phyloP scores from a whole-genome alignment of 2,888 invertebrate species.

The Eupelmus urozonus region DNA sequence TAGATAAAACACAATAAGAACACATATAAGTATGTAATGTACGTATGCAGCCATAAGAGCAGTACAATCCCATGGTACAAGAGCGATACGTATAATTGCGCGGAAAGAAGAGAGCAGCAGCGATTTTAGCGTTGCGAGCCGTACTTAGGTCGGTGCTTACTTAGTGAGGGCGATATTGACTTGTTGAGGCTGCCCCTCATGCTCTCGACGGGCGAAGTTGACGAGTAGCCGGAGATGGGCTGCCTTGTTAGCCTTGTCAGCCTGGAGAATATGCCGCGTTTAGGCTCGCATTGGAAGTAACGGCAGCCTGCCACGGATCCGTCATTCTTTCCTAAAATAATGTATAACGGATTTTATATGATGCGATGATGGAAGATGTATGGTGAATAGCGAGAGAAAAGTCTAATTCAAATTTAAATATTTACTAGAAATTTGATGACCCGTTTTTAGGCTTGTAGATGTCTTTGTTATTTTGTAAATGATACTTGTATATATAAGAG shows the following conservation, averaged over 20 bases:
- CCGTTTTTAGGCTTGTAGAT: too few relatives aligned
- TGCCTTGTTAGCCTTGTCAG: conserved; percentile 89
- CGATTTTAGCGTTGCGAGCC: conserved; percentile 41
- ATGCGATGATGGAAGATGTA: not conserved
- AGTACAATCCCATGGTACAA: not conserved
- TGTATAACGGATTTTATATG: not conserved
- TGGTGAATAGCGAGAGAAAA: not conserved
- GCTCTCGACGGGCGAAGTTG: conserved; percentile 77
- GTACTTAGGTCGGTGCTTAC: conserved; percentile 68
- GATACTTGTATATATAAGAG: too few relatives aligned
- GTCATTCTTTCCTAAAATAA: conserved; percentile 92
- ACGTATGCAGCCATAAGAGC: not conserved
- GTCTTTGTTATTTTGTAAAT: too few relatives aligned
- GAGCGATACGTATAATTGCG: not conserved
- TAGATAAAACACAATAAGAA: not conserved
- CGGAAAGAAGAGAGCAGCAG: not conserved
- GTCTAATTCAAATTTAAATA: not conserved
- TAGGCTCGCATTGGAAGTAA: conserved; percentile 95
- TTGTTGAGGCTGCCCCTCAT: conserved; percentile 77
- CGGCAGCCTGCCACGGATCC: conserved; percentile 94
- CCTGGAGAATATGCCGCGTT: conserved; percentile 95
- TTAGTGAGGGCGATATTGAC: conserved; percentile 73
- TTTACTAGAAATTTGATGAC: too few relatives aligned
- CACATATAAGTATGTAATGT: not conserved
- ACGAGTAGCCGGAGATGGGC: conserved; percentile 79